Evolutionary conservation across 2,797 vertebrate genomes (phyloP).

Genomic region (Cuniculus paca): DNA sequence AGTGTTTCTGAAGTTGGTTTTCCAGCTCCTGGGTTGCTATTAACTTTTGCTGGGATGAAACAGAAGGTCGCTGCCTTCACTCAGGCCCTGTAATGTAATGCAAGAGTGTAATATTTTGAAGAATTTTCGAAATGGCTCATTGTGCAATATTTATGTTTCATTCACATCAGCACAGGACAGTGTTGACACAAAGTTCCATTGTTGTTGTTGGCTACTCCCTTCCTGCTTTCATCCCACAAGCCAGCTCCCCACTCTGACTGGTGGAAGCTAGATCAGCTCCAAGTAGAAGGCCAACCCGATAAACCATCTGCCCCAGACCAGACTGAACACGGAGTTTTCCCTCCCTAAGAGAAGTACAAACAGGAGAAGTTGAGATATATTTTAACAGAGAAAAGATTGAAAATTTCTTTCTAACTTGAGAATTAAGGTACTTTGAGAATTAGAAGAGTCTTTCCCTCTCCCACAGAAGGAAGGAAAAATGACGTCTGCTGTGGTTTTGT

Average conservation of each 20-base stretch:
- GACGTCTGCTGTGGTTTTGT: not conserved
- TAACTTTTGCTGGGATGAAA: constrained; percentile 85
- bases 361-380: not conserved
- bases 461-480: not conserved
- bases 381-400: not conserved
- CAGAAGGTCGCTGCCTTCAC: constrained; percentile 68
- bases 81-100: constrained; percentile 54
- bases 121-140: constrained; percentile 25
- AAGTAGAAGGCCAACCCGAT: not conserved
- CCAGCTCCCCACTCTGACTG: not conserved
- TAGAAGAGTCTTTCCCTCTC: not conserved
- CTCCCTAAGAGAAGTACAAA: not conserved
- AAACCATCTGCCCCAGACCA: accelerated
- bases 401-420: not conserved
- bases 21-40: constrained; percentile 87
- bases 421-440: too few species aligned
- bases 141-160: constrained; percentile 74
- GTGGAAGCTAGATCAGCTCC: constrained; percentile 4
- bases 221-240: not conserved
- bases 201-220: not conserved
- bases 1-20: constrained; percentile 88
- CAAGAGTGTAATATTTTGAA: constrained; percentile 64
- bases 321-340: not conserved
- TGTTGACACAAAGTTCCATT: constrained; percentile 53
- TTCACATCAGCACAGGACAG: constrained; percentile 67